These are phyloP conservation scores for Australoheros facetus DNA, from an alignment of 2,797 vertebrate genomes.

Conservation along the genomic window DNA sequence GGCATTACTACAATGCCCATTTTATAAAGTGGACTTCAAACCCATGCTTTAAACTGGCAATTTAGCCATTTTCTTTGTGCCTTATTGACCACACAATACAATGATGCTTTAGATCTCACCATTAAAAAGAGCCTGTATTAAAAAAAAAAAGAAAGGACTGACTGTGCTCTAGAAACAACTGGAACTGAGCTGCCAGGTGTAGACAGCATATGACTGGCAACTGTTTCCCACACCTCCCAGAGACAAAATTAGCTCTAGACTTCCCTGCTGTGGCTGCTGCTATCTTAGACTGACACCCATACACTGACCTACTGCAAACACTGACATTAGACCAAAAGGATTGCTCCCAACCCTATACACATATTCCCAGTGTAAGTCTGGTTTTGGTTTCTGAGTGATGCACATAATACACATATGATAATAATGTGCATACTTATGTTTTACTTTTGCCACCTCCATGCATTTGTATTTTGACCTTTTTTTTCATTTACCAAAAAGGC, in stretches of 20 bases:
- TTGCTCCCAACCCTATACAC: conserved; percentile 15
- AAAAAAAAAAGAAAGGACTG: conserved; percentile 2
- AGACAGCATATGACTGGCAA: conserved; percentile 79
- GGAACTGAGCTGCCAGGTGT: conserved; percentile 64
- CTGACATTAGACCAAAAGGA: conserved; percentile 56
- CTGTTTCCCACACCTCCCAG: conserved; percentile 79
- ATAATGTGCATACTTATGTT: too few relatives aligned
- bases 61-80: background rate
- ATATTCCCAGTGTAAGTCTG: conserved; percentile 16
- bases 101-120: background rate
- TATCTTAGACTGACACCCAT: conserved; percentile 68
- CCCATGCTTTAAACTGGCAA: too few relatives aligned
- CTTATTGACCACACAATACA: background rate
- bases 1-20: too few relatives aligned
- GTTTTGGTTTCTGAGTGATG: conserved; percentile 7
- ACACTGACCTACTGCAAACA: conserved; percentile 64
- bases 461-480: too few relatives aligned
- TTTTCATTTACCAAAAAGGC: background rate
- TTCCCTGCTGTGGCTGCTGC: conserved; percentile 64
- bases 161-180: conserved; percentile 53
- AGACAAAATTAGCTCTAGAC: conserved; percentile 69
- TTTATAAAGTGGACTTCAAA: too few relatives aligned
- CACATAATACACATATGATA: background rate
- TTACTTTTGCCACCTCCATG: too few relatives aligned
- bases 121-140: background rate